Percentiles rank a stretch among this genome's conserved stretches.
These are phyloP conservation scores for Lipophrys pholis DNA, from an alignment of 2,113 vertebrate genomes.

Conservation along the genomic window DNA sequence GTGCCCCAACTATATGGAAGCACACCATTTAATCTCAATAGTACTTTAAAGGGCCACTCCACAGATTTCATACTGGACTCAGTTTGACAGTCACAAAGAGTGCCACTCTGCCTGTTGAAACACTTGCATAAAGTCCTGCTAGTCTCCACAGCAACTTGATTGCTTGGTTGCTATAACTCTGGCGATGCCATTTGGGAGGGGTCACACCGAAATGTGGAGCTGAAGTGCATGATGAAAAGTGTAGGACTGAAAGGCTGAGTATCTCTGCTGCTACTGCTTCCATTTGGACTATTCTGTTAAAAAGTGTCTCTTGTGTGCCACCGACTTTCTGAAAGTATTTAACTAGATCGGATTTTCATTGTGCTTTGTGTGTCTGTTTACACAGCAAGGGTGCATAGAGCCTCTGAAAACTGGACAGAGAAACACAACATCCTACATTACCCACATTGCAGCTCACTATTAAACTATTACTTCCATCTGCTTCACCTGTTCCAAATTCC, in stretches of 20 bases:
- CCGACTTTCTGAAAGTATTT: neutral
- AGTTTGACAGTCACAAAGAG: neutral
- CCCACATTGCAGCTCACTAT: no score
- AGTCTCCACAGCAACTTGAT: neutral
- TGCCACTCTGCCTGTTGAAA: neutral
- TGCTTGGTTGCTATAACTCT: neutral
- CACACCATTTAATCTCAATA: neutral
- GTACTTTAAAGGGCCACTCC: neutral
- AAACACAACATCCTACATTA: no score
- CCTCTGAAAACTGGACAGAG: no score
- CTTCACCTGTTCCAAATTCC: no score
- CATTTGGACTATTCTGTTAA: neutral
- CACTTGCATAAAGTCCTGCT: neutral
- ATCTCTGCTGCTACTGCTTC: neutral
- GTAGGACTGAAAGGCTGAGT: neutral
- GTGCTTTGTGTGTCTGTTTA: no score
- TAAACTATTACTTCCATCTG: no score
- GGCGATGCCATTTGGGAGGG: neutral
- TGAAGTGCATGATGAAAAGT: neutral
- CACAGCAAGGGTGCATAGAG: no score
- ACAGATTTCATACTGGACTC: constrained; percentile 1
- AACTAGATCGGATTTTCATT: neutral
- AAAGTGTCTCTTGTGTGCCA: neutral
- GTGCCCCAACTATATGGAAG: neutral
- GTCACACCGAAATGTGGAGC: neutral